A percentile compares a stretch with the other conserved stretches of the same genome.
Conservation (phyloP, 2,113 vertebrate species). For the Pavo muticus region DNA sequence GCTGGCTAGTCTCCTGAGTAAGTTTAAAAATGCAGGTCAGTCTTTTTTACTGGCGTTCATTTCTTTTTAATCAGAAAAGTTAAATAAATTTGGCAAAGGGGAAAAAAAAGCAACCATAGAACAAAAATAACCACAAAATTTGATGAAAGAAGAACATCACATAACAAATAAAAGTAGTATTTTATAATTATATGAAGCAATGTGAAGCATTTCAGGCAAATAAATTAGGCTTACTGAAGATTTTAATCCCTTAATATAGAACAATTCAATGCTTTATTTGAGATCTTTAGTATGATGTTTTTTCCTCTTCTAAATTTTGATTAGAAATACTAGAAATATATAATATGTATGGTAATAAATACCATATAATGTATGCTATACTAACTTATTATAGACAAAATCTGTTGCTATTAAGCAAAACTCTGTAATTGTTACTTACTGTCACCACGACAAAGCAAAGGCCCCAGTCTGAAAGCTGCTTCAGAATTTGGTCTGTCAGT, state of each 20-base stretch:
- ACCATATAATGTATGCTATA: no score
- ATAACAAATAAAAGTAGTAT: neutral
- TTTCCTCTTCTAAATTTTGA: neutral
- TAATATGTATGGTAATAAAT: no score
- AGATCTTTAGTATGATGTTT: neutral
- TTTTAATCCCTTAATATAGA: neutral
- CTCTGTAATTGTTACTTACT: constrained; percentile 83
- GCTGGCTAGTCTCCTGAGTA: neutral
- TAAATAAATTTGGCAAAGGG: neutral
- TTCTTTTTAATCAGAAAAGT: neutral
- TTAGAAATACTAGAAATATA: neutral
- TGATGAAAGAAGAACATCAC: neutral
- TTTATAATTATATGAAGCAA: neutral
- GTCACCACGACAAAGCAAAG: constrained; percentile 90
- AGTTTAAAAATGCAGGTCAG: neutral
- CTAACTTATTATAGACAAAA: neutral
- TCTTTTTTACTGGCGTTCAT: neutral
- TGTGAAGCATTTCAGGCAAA: neutral
- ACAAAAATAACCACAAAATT: neutral
- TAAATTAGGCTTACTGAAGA: neutral
- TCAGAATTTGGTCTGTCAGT: constrained; percentile 86
- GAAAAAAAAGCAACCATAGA: neutral
- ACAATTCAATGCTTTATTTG: neutral
- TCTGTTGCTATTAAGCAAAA: neutral
- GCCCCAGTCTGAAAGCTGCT: constrained; percentile 89